Conservation (phyloP, 64 coral and sea anemone species). For the Catalaphyllia jardinei region DNA sequence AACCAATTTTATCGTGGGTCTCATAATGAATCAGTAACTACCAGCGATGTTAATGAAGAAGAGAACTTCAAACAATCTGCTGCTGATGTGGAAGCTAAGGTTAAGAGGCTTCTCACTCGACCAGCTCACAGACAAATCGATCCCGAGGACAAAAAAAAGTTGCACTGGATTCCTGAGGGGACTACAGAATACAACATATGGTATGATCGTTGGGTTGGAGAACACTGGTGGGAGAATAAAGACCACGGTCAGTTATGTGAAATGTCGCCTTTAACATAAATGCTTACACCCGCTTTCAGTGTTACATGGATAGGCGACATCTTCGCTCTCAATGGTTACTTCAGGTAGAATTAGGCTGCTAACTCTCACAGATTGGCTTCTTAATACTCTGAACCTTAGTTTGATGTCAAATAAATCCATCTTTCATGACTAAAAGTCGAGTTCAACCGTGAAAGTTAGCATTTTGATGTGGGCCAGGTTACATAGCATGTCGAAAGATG, state of each 20-base stretch:
- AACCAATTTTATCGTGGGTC: conserved; percentile 11
- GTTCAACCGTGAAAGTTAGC: no score
- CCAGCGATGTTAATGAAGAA: background rate
- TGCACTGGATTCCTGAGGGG: conserved; percentile 95
- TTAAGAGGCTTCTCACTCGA: conserved; percentile 47
- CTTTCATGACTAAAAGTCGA: no score
- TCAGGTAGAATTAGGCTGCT: no score
- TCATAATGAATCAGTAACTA: background rate
- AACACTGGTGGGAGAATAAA: conserved; percentile 83
- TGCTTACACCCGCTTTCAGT: no score
- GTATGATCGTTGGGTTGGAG: conserved; percentile 97
- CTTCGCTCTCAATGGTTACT: no score
- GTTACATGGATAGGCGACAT: no score
- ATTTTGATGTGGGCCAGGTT: no score
- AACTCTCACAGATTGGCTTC: no score
- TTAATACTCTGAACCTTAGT: no score
- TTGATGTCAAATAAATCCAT: no score
- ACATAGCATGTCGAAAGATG: no score
- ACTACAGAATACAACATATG: conserved; percentile 98
- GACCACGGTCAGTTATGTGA: conserved; percentile 49
- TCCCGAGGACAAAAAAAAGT: conserved; percentile 75
- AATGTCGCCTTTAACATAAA: background rate
- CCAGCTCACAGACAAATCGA: conserved; percentile 82
- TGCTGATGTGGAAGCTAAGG: conserved; percentile 57
- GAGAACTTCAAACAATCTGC: conserved; percentile 23